Evolutionary conservation across 2,888 invertebrate species (phyloP).

Genomic region (Euphydryas editha): DNA sequence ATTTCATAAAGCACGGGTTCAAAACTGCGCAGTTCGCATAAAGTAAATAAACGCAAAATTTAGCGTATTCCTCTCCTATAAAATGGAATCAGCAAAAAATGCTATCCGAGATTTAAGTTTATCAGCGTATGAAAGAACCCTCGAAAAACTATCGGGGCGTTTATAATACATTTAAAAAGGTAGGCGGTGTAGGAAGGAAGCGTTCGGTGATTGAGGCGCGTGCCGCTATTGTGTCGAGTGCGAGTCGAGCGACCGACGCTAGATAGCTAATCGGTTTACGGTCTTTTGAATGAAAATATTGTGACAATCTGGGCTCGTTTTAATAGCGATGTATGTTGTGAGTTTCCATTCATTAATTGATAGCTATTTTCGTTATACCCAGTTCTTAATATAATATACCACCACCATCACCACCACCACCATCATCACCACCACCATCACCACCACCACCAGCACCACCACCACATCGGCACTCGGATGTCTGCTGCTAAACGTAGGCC

Average conservation of each 20-base stretch:
- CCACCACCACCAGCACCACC: too few species aligned
- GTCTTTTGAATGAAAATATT: slow-evolving; percentile 5
- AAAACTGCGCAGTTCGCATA: not conserved
- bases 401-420: too few species aligned
- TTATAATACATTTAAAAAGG: slow-evolving; percentile 58
- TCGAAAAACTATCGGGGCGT: slow-evolving; percentile 48
- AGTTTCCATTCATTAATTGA: too few species aligned
- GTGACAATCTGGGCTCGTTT: not conserved
- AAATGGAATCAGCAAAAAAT: slow-evolving; percentile 40
- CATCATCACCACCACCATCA: too few species aligned
- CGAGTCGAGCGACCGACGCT: slow-evolving; percentile 34
- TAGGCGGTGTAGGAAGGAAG: slow-evolving; percentile 61
- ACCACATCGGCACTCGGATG: too few species aligned
- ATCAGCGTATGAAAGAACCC: slow-evolving; percentile 35
- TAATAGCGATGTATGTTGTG: not conserved
- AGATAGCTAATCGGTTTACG: slow-evolving; percentile 55
- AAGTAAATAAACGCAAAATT: not conserved
- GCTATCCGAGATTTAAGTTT: slow-evolving; percentile 44
- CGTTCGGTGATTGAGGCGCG: slow-evolving; percentile 48
- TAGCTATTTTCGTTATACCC: too few species aligned
- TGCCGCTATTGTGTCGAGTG: slow-evolving; percentile 36
- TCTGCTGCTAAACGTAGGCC: too few species aligned
- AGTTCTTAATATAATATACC: too few species aligned
- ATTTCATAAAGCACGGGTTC: not conserved
- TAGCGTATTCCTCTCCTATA: slow-evolving; percentile 19